Evolutionary conservation across 2,888 invertebrate species (phyloP), one percentile per base, ranked within the genome.

Genomic region (Xestobium rufovillosum): DNA sequence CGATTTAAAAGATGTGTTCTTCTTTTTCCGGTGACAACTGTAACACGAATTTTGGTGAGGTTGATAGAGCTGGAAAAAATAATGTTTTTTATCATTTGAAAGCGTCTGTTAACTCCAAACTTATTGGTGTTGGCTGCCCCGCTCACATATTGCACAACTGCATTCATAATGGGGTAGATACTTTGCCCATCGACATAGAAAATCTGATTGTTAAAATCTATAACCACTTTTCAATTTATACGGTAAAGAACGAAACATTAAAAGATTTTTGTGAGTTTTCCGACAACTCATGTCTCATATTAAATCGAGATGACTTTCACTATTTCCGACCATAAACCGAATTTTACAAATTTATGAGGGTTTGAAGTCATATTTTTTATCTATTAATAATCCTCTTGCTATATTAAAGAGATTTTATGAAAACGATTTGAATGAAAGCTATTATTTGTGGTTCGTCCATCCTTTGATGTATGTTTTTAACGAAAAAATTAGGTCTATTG

Each of bases 351-450:
- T 50, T 34, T 45, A 40, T 38, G 26, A 32, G 23, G 35, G 41
- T 11, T 34, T 47, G 16, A 47, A 49, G 29, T 36, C 41, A 8
- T 51, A 47, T 35, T 51, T 51, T 19, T 44, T 52, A 31, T 55
- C 70, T 39, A 63, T 66, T n/a, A 59, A 60, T 34, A 63, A 64
- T 9, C 38, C 44, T 27, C 47, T 47, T 16, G 36, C 34, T 32
- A 19, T 41, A 14, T 33, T 50, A 17, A 14, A 39, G 35, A 25
- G 35, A 17, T 49, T 50, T 42, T 49, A 50, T 38, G 26, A 35
- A 14, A 36, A 44, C 37, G 40, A 44, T 30, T 41, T 32, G 43
- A 44, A 38, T 10, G 44, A 49, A 33, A 40, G 37, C 25, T n/a
- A n/a, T n/a, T 50, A 48, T 31, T 34, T 46, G 23, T 37, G 36